These are phyloP conservation scores for Xylota sylvarum DNA, from an alignment of 2,888 invertebrate species.

Conservation along the genomic window DNA sequence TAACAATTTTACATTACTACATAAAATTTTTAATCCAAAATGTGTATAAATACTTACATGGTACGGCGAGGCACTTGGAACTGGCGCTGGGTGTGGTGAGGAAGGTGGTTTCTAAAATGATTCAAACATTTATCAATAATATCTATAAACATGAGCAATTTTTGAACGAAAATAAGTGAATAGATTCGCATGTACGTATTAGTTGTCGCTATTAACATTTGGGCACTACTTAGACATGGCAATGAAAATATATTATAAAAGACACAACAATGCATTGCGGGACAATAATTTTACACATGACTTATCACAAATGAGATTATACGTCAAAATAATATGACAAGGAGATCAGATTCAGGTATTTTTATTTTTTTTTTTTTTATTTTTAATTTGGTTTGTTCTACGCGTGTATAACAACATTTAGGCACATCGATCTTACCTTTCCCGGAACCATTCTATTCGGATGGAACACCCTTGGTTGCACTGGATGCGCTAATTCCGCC, in stretches of 20 bases:
- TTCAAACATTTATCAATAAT: conserved; percentile 39
- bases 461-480: conserved; percentile 91
- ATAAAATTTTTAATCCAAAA: too few relatives aligned
- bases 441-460: conserved; percentile 85
- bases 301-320: conserved; percentile 44
- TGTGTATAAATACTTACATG: conserved; percentile 82
- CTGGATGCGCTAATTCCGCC: conserved; percentile 89
- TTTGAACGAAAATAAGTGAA: conserved; percentile 23
- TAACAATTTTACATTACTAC: too few relatives aligned
- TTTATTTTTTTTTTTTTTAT: conserved; percentile 43
- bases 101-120: conserved; percentile 82
- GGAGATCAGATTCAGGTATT: conserved; percentile 45
- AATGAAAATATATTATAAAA: conserved; percentile 31
- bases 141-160: conserved; percentile 5
- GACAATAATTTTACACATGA: conserved; percentile 59
- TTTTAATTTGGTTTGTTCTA: conserved; percentile 46
- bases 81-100: conserved; percentile 83
- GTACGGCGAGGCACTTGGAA: conserved; percentile 84
- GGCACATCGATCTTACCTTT: conserved; percentile 86
- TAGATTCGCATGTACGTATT: conserved; percentile 45
- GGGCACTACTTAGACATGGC: conserved; percentile 44
- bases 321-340: conserved; percentile 43
- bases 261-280: conserved; percentile 64
- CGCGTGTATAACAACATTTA: conserved; percentile 54
- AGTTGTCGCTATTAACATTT: conserved; percentile 57